phyloP scores from a whole-genome alignment of 2,797 vertebrate species.

The Rhabdomys pumilio region DNA sequence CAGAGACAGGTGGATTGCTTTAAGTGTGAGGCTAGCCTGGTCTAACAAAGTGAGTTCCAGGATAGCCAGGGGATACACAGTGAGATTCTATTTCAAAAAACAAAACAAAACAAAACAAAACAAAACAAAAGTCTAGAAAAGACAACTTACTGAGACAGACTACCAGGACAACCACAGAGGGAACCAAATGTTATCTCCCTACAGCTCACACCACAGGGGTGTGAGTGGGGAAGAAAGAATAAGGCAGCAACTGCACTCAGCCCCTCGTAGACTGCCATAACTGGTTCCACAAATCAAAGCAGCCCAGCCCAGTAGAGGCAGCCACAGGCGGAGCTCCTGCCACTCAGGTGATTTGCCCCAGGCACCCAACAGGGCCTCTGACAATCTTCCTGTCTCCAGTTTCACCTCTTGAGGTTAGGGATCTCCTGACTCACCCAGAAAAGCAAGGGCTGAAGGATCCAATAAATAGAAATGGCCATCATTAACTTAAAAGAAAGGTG shows the following conservation, averaged over 20 bases:
- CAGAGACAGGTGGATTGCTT: not conserved
- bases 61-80: not conserved
- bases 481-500: conserved; percentile 81
- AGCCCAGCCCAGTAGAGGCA: not conserved
- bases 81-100: not conserved
- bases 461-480: conserved; percentile 72
- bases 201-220: not conserved
- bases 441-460: conserved; percentile 53
- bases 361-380: not conserved
- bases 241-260: conserved; percentile 22
- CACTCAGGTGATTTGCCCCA: not conserved
- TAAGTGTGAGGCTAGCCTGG: not conserved
- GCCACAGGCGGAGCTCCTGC: not conserved
- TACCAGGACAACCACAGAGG: not conserved
- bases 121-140: conserved; percentile 16
- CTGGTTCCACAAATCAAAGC: conserved; percentile 49
- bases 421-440: conserved; percentile 70
- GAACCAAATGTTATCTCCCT: not conserved
- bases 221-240: not conserved
- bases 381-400: conserved; percentile 51
- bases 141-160: conserved; percentile 12
- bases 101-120: not conserved
- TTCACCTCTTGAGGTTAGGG: conserved; percentile 57
- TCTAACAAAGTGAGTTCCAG: not conserved
- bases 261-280: not conserved